Percentiles rank a stretch among this genome's conserved stretches.
Conservation (phyloP, 2,888 invertebrate species). For the Coleophora deauratella region DNA sequence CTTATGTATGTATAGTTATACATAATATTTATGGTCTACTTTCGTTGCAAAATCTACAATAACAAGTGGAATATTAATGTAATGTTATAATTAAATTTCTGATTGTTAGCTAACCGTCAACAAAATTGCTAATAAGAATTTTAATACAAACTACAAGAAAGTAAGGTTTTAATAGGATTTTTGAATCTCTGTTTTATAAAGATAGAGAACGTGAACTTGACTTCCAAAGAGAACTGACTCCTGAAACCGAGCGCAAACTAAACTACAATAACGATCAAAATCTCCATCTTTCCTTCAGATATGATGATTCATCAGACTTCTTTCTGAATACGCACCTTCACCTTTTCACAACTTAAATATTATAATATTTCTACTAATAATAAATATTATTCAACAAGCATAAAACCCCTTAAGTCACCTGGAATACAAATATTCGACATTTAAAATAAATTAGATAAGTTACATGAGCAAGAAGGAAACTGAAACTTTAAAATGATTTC, state of each 20-base stretch:
- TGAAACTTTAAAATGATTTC: conserved; percentile 5
- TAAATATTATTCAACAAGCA: too few relatives aligned
- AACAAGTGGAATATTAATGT: conserved; percentile 36
- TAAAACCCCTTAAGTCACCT: not conserved
- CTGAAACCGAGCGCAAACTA: conserved; percentile 23
- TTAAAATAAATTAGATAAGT: too few relatives aligned
- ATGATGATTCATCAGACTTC: conserved; percentile 41
- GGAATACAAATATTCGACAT: not conserved
- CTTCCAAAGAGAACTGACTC: too few relatives aligned
- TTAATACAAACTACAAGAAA: too few relatives aligned
- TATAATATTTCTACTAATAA: too few relatives aligned
- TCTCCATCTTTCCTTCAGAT: conserved; percentile 26
- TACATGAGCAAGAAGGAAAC: too few relatives aligned
- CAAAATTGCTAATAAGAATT: conserved; percentile 4
- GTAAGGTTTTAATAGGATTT: too few relatives aligned
- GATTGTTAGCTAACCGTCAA: not conserved
- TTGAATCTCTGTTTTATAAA: too few relatives aligned
- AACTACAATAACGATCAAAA: too few relatives aligned
- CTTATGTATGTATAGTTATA: too few relatives aligned
- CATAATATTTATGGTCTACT: conserved; percentile 24
- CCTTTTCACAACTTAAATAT: conserved; percentile 13
- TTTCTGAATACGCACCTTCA: conserved; percentile 16
- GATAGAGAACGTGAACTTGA: too few relatives aligned
- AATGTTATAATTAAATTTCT: not conserved
- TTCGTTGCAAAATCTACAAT: conserved; percentile 68